phyloP scores from a whole-genome alignment of 2,888 invertebrate species.

The Scaptomyza parva region DNA sequence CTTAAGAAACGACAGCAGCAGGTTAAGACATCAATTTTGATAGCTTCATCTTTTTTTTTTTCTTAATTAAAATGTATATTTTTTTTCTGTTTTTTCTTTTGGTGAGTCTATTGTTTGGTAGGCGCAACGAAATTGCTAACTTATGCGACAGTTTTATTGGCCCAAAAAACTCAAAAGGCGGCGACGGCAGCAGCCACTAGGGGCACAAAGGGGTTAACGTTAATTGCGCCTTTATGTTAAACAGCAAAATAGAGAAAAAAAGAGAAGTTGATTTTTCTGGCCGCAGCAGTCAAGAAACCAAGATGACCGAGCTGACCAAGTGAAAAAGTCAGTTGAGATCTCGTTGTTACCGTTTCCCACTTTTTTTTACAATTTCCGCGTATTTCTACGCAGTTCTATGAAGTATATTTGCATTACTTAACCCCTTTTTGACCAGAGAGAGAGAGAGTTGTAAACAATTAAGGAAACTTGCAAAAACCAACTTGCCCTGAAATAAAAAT shows the following conservation, averaged over 20 bases:
- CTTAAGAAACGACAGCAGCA: constrained; percentile 41
- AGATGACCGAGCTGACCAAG: not conserved
- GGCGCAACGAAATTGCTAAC: constrained; percentile 69
- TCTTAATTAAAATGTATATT: constrained; percentile 67
- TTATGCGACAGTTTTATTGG: constrained; percentile 79
- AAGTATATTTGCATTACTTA: constrained; percentile 63
- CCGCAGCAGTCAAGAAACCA: constrained; percentile 63
- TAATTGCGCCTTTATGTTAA: constrained; percentile 76
- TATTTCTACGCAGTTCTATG: constrained; percentile 35
- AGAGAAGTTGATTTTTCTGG: constrained; percentile 51
- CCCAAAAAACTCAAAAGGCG: constrained; percentile 36
- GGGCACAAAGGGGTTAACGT: constrained; percentile 76
- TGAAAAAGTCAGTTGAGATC: constrained; percentile 12
- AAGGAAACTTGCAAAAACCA: not conserved
- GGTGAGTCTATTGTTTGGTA: constrained; percentile 47
- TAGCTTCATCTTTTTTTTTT: not conserved
- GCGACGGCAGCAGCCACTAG: constrained; percentile 35
- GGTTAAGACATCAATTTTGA: constrained; percentile 56
- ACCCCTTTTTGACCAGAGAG: constrained; percentile 72
- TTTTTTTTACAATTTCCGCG: constrained; percentile 58
- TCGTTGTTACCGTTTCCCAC: constrained; percentile 15
- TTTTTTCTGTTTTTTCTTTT: too few species aligned
- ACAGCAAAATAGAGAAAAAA: constrained; percentile 22
- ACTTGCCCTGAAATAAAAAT: constrained; percentile 32
- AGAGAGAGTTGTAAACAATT: constrained; percentile 43